Conservation (phyloP, 2,797 vertebrate species). For the Sebastes dallii region DNA sequence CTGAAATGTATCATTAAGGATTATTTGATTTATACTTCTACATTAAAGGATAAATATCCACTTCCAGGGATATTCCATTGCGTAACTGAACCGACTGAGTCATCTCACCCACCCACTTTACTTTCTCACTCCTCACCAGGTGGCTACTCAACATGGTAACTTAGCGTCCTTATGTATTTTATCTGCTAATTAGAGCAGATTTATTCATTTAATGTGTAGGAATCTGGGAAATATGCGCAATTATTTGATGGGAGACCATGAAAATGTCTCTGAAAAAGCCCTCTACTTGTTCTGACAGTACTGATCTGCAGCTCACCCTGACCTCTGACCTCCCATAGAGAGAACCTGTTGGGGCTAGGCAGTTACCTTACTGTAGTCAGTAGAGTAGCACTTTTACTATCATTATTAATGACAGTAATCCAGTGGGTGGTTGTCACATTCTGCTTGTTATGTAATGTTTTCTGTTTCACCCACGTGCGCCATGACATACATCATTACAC, state of each 20-base stretch:
- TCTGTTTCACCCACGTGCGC: constrained; percentile 7
- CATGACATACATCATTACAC: neutral
- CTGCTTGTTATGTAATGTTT: constrained; percentile 11
- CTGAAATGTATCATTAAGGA: neutral
- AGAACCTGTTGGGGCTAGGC: too few relatives aligned
- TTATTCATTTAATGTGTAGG: neutral
- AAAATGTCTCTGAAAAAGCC: neutral
- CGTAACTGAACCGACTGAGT: constrained; percentile 17
- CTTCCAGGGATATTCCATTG: constrained; percentile 33
- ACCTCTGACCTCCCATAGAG: neutral
- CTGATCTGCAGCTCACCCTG: neutral
- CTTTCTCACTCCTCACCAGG: neutral
- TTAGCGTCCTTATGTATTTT: too few relatives aligned
- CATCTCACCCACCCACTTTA: neutral
- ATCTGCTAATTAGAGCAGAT: too few relatives aligned
- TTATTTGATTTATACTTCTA: constrained; percentile 33
- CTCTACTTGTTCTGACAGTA: neutral
- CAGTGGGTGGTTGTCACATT: constrained; percentile 1
- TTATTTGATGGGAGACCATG: neutral
- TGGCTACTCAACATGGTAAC: neutral
- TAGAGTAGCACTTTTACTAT: neutral
- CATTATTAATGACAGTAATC: neutral
- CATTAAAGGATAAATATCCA: constrained; percentile 41
- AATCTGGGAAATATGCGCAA: neutral
- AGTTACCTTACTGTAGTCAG: neutral